A percentile compares a stretch with the other conserved stretches of the same genome.
Evolutionary conservation across 2,797 vertebrate genomes (phyloP).

Genomic region (Cichlasoma orientale): DNA sequence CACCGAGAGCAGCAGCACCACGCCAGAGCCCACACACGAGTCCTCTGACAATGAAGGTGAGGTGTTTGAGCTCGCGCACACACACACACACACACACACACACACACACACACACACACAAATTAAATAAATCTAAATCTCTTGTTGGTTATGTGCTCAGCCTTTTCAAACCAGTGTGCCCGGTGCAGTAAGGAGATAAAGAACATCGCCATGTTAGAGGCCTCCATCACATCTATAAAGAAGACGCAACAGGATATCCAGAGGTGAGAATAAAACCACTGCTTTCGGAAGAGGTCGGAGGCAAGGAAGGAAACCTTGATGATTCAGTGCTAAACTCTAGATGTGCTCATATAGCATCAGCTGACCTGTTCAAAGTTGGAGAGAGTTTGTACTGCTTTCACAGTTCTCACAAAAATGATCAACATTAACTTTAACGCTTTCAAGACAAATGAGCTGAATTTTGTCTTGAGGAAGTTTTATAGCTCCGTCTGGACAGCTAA

Average conservation of each 20-base stretch:
- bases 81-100: background rate
- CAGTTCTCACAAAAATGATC: background rate
- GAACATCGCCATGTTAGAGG: constrained; percentile 87
- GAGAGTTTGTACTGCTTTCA: background rate
- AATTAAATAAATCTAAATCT: background rate
- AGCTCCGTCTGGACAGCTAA: background rate
- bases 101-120: background rate
- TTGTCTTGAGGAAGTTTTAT: background rate
- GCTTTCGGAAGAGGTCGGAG: too few species aligned
- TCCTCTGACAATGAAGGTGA: constrained; percentile 92
- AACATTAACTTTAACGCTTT: background rate
- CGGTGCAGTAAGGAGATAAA: constrained; percentile 87
- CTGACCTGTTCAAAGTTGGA: background rate
- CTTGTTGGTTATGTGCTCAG: constrained; percentile 47
- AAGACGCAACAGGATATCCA: constrained; percentile 94
- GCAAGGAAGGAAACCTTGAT: background rate
- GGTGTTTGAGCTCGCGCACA: background rate
- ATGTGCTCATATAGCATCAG: background rate
- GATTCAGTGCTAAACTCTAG: background rate
- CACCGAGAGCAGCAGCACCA: constrained; percentile 95
- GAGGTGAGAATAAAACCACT: constrained; percentile 75
- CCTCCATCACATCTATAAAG: constrained; percentile 87
- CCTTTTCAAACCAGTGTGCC: constrained; percentile 79
- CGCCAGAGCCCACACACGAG: constrained; percentile 91
- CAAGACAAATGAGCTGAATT: background rate